Evolutionary conservation across 2,113 vertebrate species (phyloP).

Genomic region (Xerus inauris): DNA sequence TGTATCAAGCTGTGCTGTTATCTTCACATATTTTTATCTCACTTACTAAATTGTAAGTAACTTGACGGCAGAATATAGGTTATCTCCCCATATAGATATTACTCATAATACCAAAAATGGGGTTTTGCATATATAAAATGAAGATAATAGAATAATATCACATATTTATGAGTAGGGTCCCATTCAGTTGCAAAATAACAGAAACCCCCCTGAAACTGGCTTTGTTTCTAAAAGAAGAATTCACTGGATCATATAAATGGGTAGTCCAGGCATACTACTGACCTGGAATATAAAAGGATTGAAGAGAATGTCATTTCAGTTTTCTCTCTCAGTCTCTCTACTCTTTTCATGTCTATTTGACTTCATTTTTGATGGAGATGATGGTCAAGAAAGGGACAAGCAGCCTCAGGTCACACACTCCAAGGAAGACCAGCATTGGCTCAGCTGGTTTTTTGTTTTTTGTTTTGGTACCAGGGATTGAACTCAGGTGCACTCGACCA

Average conservation of each 20-base stretch:
- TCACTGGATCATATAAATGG: not conserved
- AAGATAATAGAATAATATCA: not conserved
- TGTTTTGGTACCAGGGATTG: too few species aligned
- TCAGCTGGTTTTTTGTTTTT: too few species aligned
- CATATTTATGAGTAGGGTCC: not conserved
- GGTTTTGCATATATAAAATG: not conserved
- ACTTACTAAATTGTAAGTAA: not conserved
- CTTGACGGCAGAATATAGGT: not conserved
- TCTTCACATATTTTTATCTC: not conserved
- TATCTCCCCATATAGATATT: not conserved
- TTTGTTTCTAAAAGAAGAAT: constrained; percentile 5
- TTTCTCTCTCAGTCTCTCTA: not conserved
- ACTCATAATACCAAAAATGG: not conserved
- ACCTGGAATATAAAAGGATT: not conserved
- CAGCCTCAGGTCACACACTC: not conserved
- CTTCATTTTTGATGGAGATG: not conserved
- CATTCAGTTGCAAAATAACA: constrained; percentile 6
- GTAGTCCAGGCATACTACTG: not conserved
- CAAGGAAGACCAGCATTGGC: not conserved
- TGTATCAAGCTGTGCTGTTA: not conserved
- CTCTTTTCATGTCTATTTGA: not conserved
- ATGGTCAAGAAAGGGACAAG: not conserved
- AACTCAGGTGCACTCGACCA: too few species aligned
- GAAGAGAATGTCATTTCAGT: not conserved
- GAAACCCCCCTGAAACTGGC: not conserved